Conservation (phyloP, 2,888 invertebrate species). For the Philopedon plagiatum region DNA sequence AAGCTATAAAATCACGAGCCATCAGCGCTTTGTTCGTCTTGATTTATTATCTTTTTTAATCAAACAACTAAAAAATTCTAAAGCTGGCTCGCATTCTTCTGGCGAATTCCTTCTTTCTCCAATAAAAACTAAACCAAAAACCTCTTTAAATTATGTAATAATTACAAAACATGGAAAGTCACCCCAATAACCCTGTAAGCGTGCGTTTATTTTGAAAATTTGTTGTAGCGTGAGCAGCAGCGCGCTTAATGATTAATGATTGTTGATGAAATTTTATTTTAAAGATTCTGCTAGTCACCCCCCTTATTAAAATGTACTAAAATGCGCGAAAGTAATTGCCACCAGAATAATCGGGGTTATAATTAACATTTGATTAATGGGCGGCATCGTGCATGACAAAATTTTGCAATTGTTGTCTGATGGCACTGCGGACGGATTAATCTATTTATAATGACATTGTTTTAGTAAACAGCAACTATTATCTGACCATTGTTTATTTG, state of each 20-base stretch:
- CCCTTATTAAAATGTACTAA: constrained; percentile 59
- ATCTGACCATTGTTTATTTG: constrained; percentile 11
- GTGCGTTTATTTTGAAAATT: constrained; percentile 48
- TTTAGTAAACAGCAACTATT: constrained; percentile 21
- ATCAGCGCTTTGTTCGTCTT: not conserved
- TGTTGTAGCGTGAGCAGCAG: constrained; percentile 45
- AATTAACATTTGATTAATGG: constrained; percentile 52
- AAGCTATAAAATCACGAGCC: not conserved
- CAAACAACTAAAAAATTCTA: not conserved
- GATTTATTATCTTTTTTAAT: not conserved
- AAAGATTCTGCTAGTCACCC: constrained; percentile 60
- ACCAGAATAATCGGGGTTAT: constrained; percentile 54
- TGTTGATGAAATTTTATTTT: constrained; percentile 60
- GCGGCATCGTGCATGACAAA: constrained; percentile 39
- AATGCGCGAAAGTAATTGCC: constrained; percentile 57
- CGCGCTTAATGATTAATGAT: constrained; percentile 58
- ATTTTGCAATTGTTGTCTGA: constrained; percentile 41
- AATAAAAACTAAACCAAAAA: constrained; percentile 22
- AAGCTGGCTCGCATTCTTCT: not conserved
- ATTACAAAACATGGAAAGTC: constrained; percentile 38
- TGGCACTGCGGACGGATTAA: constrained; percentile 33
- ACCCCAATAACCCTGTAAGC: constrained; percentile 39
- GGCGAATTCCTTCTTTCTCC: not conserved
- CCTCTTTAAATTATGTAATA: constrained; percentile 21
- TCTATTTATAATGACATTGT: constrained; percentile 35